phyloP scores from a whole-genome alignment of 2,113 vertebrate genomes.

The Pomatorhinus ruficollis region DNA sequence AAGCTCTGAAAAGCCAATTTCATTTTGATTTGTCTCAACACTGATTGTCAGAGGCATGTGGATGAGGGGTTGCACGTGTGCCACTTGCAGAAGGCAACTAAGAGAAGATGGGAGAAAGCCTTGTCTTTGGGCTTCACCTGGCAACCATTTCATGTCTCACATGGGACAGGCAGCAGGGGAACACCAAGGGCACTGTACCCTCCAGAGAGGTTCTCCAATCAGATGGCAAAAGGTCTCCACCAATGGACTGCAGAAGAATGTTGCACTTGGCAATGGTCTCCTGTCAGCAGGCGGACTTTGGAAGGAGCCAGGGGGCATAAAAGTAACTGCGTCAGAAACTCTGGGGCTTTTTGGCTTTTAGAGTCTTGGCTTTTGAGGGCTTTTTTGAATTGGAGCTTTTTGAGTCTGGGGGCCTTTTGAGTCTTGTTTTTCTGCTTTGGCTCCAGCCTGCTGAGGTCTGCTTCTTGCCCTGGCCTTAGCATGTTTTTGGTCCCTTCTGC shows the following conservation, averaged over 20 bases:
- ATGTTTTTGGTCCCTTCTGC: neutral
- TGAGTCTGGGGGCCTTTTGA: neutral
- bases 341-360: neutral
- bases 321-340: neutral
- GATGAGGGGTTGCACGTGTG: neutral
- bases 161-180: neutral
- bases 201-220: neutral
- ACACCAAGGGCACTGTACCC: neutral
- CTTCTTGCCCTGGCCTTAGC: neutral
- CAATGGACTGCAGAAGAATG: neutral
- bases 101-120: neutral
- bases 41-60: neutral
- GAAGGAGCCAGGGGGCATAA: neutral
- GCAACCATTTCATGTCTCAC: neutral
- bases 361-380: neutral
- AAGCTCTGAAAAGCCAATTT: neutral
- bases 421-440: neutral
- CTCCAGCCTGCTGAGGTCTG: neutral
- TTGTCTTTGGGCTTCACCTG: neutral
- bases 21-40: neutral
- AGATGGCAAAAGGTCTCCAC: neutral
- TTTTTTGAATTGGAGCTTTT: neutral
- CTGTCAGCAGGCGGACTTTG: neutral
- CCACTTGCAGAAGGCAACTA: neutral
- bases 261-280: neutral